Evolutionary conservation across 2,797 vertebrate species (phyloP).

Genomic region (Ctenopoma kingsleyae): DNA sequence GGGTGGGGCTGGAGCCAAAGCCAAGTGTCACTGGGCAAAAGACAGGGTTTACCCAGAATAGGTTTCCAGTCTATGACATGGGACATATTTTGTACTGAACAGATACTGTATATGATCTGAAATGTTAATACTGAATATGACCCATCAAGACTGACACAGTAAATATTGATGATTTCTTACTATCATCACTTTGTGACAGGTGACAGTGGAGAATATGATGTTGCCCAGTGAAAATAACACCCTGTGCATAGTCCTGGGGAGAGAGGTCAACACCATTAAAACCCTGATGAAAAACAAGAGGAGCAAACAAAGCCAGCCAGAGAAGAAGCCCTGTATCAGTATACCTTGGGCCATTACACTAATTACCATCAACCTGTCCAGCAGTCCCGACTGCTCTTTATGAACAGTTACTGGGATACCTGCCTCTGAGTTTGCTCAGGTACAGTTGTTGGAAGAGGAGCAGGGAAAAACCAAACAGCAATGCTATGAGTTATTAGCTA

Average conservation of each 20-base stretch:
- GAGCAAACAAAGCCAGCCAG: slow-evolving; percentile 71
- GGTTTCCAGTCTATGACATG: no score
- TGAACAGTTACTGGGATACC: slow-evolving; percentile 70
- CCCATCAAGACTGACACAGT: background rate
- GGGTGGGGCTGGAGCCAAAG: no score
- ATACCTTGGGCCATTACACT: slow-evolving; percentile 69
- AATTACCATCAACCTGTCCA: slow-evolving; percentile 55
- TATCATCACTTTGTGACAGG: background rate
- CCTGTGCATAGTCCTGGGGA: slow-evolving; percentile 20
- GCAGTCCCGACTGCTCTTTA: slow-evolving; percentile 45
- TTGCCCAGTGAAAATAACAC: slow-evolving; percentile 64
- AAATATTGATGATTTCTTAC: background rate
- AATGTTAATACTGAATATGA: background rate
- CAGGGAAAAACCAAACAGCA: slow-evolving; percentile 39
- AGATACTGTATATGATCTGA: background rate
- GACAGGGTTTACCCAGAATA: no score
- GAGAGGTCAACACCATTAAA: slow-evolving; percentile 54
- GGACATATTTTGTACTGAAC: no score
- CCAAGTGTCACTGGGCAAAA: no score
- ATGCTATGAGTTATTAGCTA: slow-evolving; percentile 36
- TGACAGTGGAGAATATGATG: slow-evolving; percentile 47
- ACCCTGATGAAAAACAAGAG: slow-evolving; percentile 73
- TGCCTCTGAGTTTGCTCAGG: slow-evolving; percentile 25
- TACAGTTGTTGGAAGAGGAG: slow-evolving; percentile 1
- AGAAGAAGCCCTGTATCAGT: slow-evolving; percentile 69